A percentile compares a stretch with the other conserved stretches of the same genome.
Evolutionary conservation across 2,113 vertebrate genomes (phyloP).

Genomic region (Tenrec ecaudatus): DNA sequence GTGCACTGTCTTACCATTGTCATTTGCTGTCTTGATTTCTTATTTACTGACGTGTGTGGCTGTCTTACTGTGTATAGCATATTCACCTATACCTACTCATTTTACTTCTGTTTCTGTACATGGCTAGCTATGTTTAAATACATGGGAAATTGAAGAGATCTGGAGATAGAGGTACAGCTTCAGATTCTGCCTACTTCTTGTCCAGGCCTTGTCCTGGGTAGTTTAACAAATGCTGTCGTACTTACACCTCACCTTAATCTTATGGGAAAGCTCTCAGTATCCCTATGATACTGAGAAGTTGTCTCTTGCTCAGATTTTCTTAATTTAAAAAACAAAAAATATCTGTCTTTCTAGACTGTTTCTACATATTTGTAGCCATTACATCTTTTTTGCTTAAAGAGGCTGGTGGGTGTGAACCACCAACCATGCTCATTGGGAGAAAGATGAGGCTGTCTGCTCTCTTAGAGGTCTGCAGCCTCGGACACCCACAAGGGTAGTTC

Average conservation of each 20-base stretch:
- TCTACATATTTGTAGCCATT: background rate
- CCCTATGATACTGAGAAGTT: background rate
- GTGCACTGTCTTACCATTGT: background rate
- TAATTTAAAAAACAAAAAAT: background rate
- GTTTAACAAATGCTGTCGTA: background rate
- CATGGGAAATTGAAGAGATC: background rate
- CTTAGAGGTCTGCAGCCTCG: no score
- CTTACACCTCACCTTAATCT: background rate
- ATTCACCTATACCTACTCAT: fast-evolving
- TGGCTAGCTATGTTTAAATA: background rate
- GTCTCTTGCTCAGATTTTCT: background rate
- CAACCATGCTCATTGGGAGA: no score
- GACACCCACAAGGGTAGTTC: no score
- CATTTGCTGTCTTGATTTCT: fast-evolving
- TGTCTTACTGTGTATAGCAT: background rate
- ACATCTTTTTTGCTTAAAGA: background rate
- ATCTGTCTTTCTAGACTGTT: background rate
- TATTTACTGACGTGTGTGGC: background rate
- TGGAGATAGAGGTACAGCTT: background rate
- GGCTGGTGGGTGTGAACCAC: no score
- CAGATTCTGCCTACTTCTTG: background rate
- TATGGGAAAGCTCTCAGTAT: background rate
- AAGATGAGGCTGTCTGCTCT: no score
- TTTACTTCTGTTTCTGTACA: fast-evolving
- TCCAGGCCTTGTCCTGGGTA: background rate